These are phyloP conservation scores for Conomelus anceps DNA, from an alignment of 2,888 invertebrate genomes.

Conservation along the genomic window DNA sequence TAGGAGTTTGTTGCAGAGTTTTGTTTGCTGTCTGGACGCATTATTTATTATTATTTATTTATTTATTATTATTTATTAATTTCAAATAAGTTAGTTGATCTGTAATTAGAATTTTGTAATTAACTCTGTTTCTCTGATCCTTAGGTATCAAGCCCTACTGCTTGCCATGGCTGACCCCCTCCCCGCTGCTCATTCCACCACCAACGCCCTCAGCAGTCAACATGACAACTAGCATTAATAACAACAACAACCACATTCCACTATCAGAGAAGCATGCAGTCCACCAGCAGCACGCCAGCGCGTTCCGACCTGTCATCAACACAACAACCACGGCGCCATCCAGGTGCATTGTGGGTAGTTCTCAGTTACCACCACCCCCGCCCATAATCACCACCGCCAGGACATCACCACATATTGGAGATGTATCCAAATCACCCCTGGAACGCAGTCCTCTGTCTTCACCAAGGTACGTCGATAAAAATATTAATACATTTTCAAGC, in stretches of 20 bases:
- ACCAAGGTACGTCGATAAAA: neutral
- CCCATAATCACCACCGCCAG: neutral
- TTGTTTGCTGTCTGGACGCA: too few species aligned
- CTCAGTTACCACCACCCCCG: neutral
- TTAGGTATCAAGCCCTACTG: slow-evolving; percentile 30
- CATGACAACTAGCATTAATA: neutral
- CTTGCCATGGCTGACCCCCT: slow-evolving; percentile 34
- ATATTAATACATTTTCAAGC: neutral
- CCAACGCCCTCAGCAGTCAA: slow-evolving; percentile 40
- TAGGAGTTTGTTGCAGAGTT: too few species aligned
- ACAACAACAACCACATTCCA: neutral
- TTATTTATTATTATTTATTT: too few species aligned
- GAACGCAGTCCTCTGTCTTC: neutral
- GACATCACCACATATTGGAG: neutral
- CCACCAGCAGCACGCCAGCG: slow-evolving; percentile 42
- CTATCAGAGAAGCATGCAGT: slow-evolving; percentile 31
- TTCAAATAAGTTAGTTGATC: too few species aligned
- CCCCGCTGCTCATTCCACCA: slow-evolving; percentile 46
- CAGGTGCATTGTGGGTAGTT: neutral
- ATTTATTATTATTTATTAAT: too few species aligned
- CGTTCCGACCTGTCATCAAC: slow-evolving; percentile 49
- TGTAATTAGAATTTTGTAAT: too few species aligned
- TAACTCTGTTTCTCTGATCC: neutral
- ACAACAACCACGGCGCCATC: neutral
- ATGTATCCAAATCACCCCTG: neutral